Base-by-base conservation (phyloP, 2,113 vertebrate species). In the Aphelocoma coerulescens region DNA sequence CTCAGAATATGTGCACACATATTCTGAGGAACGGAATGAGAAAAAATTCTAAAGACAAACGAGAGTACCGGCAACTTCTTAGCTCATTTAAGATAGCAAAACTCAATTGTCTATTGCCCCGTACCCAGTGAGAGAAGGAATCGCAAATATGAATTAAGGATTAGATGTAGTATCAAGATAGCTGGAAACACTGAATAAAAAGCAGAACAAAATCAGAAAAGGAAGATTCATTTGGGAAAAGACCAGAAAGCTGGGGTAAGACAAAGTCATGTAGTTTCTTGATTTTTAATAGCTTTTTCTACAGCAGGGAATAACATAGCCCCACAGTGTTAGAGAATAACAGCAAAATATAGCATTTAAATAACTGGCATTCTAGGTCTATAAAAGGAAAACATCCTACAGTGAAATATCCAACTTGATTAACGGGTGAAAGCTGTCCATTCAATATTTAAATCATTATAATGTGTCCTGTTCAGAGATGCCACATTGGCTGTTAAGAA, bases 211-310 rank as follows among this genome's bases (percentile, higher is more conserved):
- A 89, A 74, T 62, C n/a, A 76, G 37, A 81, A 91, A 90, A 82
- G 30, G 28, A 74, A 85, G 44, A 87, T 54, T 72, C 13, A 61
- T 89, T 65, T 68, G 35, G 33, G 41, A 68, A 81, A 87, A 92
- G 7, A 10, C 9, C 22, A 82, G 32, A 87, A 89, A 82, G 58
- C 48, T 74, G 81, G 48, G 18, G n/a, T 81, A 96, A 75, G 73
- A 65, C 39, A 93, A 93, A 74, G 28, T 68, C 26, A 35, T 55
- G 28, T 35, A 63, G 8, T 68, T 95, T 68, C 48, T 67, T 81
- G 61, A 74, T 77, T 92, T 94, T 83, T 86, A 88, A 74, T 89
- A 75, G 46, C 5, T 67, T 95, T 92, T 93, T 90, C 39, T 93
- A 33, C 86, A 80, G 16, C 33, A 87, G 17, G 9, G 39, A 91